Conservation (phyloP, 2,113 vertebrate genomes). For the Corynorhinus townsendii region DNA sequence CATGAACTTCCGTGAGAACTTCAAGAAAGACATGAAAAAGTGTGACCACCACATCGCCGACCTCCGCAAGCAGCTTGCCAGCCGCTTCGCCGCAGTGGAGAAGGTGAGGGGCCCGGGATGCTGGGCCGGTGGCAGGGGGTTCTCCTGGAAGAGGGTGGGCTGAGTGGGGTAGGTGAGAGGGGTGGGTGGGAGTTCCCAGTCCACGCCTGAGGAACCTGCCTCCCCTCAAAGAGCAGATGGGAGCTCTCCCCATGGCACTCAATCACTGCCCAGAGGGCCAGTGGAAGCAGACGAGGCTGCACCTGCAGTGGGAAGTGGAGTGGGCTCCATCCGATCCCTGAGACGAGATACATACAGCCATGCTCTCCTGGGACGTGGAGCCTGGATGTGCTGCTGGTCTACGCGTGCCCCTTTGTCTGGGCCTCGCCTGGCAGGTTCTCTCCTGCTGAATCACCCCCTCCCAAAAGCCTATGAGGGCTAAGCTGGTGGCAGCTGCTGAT, state of each 20-base stretch:
- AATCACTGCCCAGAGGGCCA: not conserved
- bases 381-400: not conserved
- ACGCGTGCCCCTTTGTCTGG: not conserved
- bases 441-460: not conserved
- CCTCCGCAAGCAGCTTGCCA: conserved; percentile 93
- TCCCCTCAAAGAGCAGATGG: not conserved
- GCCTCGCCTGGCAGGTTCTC: not conserved
- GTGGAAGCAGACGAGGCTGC: not conserved
- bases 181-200: accelerated
- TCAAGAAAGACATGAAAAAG: conserved; percentile 99
- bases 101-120: conserved; percentile 83
- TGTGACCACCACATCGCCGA: conserved; percentile 96
- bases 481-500: too few relatives aligned
- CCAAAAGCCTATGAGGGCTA: accelerated
- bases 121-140: accelerated
- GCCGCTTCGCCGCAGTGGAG: conserved; percentile 89
- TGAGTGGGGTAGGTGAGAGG: not conserved
- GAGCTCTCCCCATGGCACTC: not conserved
- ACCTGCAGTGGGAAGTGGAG: accelerated
- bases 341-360: accelerated
- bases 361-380: not conserved
- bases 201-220: not conserved
- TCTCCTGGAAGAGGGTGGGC: too few relatives aligned
- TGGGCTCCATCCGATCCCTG: accelerated
- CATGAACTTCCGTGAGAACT: conserved; percentile 95